Conservation (phyloP, 2,888 invertebrate genomes). For the Invenusta paracnida region DNA sequence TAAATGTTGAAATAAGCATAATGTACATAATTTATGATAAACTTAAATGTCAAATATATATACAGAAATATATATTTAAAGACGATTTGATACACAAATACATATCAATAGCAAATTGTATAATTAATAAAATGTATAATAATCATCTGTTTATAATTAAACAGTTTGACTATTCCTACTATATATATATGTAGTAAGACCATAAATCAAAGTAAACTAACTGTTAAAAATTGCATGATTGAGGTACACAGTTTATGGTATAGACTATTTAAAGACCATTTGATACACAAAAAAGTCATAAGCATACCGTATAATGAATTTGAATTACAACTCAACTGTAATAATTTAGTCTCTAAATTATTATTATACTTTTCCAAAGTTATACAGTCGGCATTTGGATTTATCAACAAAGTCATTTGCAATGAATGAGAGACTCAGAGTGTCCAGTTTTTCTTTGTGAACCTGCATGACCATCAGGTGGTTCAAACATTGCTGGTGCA, state of each 20-base stretch:
- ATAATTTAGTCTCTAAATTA: not conserved
- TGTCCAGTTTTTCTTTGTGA: slow-evolving; percentile 26
- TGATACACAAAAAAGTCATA: not conserved
- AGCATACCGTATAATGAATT: not conserved
- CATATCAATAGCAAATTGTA: not conserved
- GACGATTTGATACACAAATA: not conserved
- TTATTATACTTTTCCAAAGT: not conserved
- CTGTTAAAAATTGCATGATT: not conserved
- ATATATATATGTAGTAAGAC: not conserved
- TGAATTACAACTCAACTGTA: not conserved
- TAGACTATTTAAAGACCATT: not conserved
- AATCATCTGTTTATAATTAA: not conserved
- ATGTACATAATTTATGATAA: slow-evolving; percentile 20
- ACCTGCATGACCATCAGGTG: slow-evolving; percentile 23
- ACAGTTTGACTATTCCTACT: not conserved
- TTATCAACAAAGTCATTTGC: slow-evolving; percentile 7
- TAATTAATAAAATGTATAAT: not conserved
- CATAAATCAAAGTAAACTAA: not conserved
- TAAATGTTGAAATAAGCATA: slow-evolving; percentile 21
- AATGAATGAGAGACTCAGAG: slow-evolving; percentile 10
- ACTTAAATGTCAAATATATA: not conserved
- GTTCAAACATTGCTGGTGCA: slow-evolving; percentile 23
- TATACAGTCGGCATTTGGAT: not conserved
- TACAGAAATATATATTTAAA: not conserved
- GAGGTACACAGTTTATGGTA: not conserved